Base-by-base conservation (phyloP, 1,140 invertebrate genomes). In the fruit fly (Drosophila melanogaster) region DNA sequence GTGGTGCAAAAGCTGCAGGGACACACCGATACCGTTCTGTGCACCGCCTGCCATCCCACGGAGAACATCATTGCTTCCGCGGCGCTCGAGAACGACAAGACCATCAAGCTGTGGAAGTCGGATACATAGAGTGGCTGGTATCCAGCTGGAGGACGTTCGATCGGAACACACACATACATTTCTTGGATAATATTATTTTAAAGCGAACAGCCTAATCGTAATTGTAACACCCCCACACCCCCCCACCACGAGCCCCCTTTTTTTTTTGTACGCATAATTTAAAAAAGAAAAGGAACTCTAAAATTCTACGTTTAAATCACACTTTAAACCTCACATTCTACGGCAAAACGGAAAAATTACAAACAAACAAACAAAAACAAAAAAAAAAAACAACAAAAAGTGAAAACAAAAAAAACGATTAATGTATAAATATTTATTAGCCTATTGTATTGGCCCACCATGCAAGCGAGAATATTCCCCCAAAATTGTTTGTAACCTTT, bases 21-120 rank as follows among this genome's bases (percentile, higher is more conserved):
- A 3, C 98, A 99, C 92, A 98, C 98, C 90, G 98, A 99, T 94
- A 98, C 98, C 4, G 98, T 99, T 11, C 93, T 99, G 5, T 99
- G 98, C 90, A 99, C 98, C 35, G 98, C 98, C 1, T 99, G 99
- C 93, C 99, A 99, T 93, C 98, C 98, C 53, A 98, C 98, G 33
- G 97, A 99, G 92, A 99, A 99, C 92, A 99, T 99, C 40, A 99
- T 99, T 77, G 99, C 99, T 10, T 99, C 99, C 2, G 99, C 98
- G 38, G 98, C 98, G 6, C 94, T 99, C 40, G 99, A 99, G 93
- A 98, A 98, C 91, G 99, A 99, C 92, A 99, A 99, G 94, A 99
- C 98, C 24, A 99, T 99, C 80, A 99, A 99, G 94, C 93, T 99
- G 51, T 99, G 99, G 99, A 98, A 97, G 93, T 99, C 98, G 93